Evolutionary conservation across 2,797 vertebrate species (phyloP).

Genomic region (Carapus acus): DNA sequence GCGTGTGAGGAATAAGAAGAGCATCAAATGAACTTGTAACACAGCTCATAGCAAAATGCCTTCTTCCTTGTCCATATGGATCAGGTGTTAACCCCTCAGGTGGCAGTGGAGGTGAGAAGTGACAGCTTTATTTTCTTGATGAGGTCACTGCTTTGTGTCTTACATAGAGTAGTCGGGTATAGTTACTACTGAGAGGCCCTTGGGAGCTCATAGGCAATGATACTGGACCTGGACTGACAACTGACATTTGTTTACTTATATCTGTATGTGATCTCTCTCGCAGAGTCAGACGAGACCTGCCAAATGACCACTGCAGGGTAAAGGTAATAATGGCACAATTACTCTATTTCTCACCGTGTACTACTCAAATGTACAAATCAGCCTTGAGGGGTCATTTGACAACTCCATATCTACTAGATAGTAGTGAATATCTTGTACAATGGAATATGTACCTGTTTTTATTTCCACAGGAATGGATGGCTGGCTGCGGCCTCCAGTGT

Average conservation of each 20-base stretch:
- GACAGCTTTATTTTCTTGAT: conserved; percentile 24
- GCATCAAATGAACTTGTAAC: no score
- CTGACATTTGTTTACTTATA: neutral
- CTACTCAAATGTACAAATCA: conserved; percentile 30
- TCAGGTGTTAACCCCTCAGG: conserved; percentile 25
- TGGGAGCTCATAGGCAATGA: conserved; percentile 22
- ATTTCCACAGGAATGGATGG: conserved; percentile 74
- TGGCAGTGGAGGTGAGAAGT: conserved; percentile 20
- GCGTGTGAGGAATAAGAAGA: no score
- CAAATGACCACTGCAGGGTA: conserved; percentile 36
- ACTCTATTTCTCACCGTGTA: conserved; percentile 29
- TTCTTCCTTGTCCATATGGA: conserved; percentile 17
- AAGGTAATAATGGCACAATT: conserved; percentile 27
- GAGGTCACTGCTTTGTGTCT: conserved; percentile 47
- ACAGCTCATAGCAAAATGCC: no score
- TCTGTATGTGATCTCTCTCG: neutral
- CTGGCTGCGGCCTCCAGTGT: conserved; percentile 77
- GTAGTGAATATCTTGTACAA: no score
- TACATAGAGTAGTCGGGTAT: conserved; percentile 34
- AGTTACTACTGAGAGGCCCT: conserved; percentile 37
- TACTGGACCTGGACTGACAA: conserved; percentile 5
- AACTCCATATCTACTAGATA: neutral
- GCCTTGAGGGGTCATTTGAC: neutral
- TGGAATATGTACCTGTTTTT: conserved; percentile 90
- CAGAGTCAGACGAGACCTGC: conserved; percentile 43